These are phyloP conservation scores for Polietes domitor DNA, from an alignment of 2,888 invertebrate genomes.

Conservation along the genomic window DNA sequence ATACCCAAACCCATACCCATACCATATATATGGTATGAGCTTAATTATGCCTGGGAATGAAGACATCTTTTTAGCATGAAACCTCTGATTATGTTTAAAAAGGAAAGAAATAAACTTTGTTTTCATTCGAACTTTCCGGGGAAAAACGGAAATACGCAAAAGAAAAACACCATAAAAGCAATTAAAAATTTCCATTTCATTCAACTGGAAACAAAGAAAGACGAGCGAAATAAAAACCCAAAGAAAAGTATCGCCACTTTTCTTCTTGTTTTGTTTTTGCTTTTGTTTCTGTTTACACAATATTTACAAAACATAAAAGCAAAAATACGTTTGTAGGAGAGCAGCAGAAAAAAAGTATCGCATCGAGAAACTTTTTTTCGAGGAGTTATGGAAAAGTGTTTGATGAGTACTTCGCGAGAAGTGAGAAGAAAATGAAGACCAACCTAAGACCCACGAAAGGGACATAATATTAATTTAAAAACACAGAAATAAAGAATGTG, in stretches of 20 bases:
- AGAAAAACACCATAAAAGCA: constrained; percentile 75
- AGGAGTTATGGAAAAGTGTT: constrained; percentile 32
- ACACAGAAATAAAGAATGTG: too few species aligned
- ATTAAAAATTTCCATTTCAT: constrained; percentile 79
- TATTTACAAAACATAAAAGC: constrained; percentile 50
- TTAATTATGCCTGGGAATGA: constrained; percentile 15
- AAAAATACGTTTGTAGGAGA: background rate
- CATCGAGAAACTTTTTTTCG: background rate
- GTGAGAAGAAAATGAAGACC: background rate
- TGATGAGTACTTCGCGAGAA: constrained; percentile 41
- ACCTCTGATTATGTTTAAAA: background rate
- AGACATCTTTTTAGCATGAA: background rate
- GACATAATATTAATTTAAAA: too few species aligned
- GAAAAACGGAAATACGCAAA: background rate
- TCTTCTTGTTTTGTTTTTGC: background rate
- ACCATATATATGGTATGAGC: too few species aligned
- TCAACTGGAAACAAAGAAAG: constrained; percentile 73
- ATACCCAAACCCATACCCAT: too few species aligned
- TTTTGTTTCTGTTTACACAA: constrained; percentile 32
- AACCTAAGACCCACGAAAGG: background rate
- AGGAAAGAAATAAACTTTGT: constrained; percentile 5
- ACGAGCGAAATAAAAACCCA: constrained; percentile 41
- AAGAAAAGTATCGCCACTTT: constrained; percentile 26
- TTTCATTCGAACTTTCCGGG: constrained; percentile 3
- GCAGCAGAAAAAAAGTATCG: background rate